phyloP scores from a whole-genome alignment of 2,888 invertebrate genomes.

The Chaetogeoica ovagalla region DNA sequence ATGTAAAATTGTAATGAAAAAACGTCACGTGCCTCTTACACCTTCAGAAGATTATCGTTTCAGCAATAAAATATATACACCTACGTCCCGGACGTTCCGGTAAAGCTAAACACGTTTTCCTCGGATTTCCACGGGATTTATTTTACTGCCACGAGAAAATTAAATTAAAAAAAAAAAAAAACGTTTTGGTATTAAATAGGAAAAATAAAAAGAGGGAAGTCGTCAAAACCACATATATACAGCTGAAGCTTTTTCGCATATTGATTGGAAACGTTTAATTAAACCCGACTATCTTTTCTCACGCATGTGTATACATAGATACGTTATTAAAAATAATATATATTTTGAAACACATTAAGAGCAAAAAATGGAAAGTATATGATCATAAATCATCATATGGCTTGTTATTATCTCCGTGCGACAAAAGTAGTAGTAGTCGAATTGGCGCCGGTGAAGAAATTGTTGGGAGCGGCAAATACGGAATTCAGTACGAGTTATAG shows the following conservation, averaged over 20 bases:
- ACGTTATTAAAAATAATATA: too few relatives aligned
- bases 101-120: background rate
- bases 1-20: conserved; percentile 34
- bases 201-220: background rate
- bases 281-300: background rate
- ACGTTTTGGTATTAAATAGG: conserved; percentile 1
- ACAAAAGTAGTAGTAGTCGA: too few relatives aligned
- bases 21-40: conserved; percentile 17
- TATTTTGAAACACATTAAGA: too few relatives aligned
- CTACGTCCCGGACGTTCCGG: background rate
- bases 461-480: too few relatives aligned
- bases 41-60: background rate
- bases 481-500: too few relatives aligned
- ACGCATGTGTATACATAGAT: too few relatives aligned
- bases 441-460: too few relatives aligned
- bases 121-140: background rate
- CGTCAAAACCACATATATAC: background rate
- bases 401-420: too few relatives aligned
- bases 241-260: background rate
- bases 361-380: too few relatives aligned
- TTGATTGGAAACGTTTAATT: background rate
- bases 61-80: conserved; percentile 7
- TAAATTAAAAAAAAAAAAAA: background rate
- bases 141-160: conserved; percentile 12
- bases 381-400: too few relatives aligned